Percentiles rank a stretch among this genome's conserved stretches.
phyloP scores from a whole-genome alignment of 92 coral and sea anemone species.

The Umimayanthus kanabou region DNA sequence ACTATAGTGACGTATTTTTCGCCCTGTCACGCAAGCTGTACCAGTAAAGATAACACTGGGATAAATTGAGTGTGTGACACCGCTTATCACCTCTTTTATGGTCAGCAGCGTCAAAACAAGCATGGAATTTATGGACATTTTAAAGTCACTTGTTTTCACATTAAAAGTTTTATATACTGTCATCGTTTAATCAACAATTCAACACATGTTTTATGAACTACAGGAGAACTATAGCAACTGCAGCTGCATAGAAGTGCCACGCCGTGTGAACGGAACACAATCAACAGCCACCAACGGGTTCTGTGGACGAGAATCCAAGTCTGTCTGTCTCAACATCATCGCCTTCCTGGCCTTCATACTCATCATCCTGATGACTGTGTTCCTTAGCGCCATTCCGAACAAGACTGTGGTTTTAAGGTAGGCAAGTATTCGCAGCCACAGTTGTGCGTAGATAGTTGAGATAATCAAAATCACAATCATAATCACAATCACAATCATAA shows the following conservation, averaged over 20 bases:
- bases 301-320: slow-evolving; percentile 32
- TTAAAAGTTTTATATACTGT: background rate
- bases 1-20: slow-evolving; percentile 66
- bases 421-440: no score
- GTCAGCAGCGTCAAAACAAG: background rate
- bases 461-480: no score
- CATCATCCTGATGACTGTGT: background rate
- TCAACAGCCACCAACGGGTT: slow-evolving; percentile 46
- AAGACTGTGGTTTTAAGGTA: no score
- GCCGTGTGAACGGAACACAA: background rate
- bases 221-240: slow-evolving; percentile 26
- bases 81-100: background rate
- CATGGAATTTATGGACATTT: background rate
- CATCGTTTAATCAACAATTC: background rate
- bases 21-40: slow-evolving; percentile 90
- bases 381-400: no score
- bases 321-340: slow-evolving; percentile 42
- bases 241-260: background rate
- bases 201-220: background rate
- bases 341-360: slow-evolving; percentile 31
- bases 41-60: background rate
- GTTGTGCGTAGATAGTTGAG: no score
- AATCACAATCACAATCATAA: no score
- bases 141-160: background rate
- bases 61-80: slow-evolving; percentile 28